Conservation (phyloP, 2,113 vertebrate genomes). For the Cyphomyrus discorhynchus region DNA sequence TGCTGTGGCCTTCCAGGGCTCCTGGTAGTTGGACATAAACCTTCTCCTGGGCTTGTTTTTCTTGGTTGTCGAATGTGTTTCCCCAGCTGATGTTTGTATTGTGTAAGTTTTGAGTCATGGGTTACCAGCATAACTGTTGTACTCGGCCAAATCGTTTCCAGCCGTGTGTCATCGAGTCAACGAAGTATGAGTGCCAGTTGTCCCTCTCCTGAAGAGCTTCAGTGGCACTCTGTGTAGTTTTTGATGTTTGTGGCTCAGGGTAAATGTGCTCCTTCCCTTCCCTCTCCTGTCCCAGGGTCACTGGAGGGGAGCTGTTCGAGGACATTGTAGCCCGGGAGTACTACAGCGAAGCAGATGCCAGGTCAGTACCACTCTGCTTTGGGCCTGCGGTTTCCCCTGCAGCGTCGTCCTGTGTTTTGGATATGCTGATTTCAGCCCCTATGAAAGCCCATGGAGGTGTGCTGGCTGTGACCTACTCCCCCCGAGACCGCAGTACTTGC, state of each 20-base stretch:
- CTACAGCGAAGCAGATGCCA: conserved; percentile 89
- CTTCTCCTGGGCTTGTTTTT: neutral
- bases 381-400: neutral
- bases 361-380: conserved; percentile 58
- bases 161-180: neutral
- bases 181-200: neutral
- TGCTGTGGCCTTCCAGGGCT: neutral
- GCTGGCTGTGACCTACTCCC: neutral
- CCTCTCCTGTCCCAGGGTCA: conserved; percentile 62
- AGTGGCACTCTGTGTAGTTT: neutral
- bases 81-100: neutral
- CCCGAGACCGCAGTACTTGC: neutral
- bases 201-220: neutral
- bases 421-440: neutral
- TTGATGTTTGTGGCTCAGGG: neutral
- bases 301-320: conserved; percentile 85
- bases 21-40: too few species aligned
- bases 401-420: neutral
- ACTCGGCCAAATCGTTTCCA: neutral
- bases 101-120: neutral
- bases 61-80: neutral
- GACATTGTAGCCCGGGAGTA: conserved; percentile 89
- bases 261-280: conserved; percentile 3
- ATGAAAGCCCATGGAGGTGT: neutral
- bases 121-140: neutral